These are phyloP conservation scores for Euzophera pinguis DNA, from an alignment of 2,888 invertebrate genomes.

Conservation along the genomic window DNA sequence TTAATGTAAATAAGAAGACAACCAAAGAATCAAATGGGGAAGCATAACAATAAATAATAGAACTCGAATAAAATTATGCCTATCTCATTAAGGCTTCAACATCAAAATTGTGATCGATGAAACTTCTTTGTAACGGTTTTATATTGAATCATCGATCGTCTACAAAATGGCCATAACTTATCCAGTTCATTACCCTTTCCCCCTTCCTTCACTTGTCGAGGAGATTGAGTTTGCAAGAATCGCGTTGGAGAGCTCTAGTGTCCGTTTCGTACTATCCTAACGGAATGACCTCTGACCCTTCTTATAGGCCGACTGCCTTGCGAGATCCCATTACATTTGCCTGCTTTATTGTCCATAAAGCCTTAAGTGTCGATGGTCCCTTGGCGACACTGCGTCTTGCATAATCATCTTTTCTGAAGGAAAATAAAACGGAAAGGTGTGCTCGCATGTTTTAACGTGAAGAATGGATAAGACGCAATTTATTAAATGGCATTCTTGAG, in stretches of 20 bases:
- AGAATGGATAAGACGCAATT: not conserved
- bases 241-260: conserved; percentile 9
- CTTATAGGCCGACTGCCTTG: conserved; percentile 44
- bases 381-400: conserved; percentile 33
- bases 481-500: not conserved
- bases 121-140: conserved; percentile 3
- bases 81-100: conserved; percentile 12
- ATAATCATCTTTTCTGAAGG: conserved; percentile 12
- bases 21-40: not conserved
- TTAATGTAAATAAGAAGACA: not conserved
- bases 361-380: conserved; percentile 57
- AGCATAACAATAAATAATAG: conserved; percentile 9
- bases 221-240: conserved; percentile 5
- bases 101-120: conserved; percentile 10
- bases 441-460: conserved; percentile 10
- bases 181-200: conserved; percentile 12
- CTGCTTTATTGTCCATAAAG: conserved; percentile 70
- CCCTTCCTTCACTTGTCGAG: not conserved
- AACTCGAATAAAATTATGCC: conserved; percentile 1
- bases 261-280: conserved; percentile 29
- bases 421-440: conserved; percentile 9
- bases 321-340: conserved; percentile 63
- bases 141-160: conserved; percentile 10
- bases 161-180: conserved; percentile 4
- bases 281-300: conserved; percentile 49